Evolutionary conservation across 92 coral and sea anemone species (phyloP), one percentile per base, ranked within the genome.

Genomic region (Bergia puertoricense): DNA sequence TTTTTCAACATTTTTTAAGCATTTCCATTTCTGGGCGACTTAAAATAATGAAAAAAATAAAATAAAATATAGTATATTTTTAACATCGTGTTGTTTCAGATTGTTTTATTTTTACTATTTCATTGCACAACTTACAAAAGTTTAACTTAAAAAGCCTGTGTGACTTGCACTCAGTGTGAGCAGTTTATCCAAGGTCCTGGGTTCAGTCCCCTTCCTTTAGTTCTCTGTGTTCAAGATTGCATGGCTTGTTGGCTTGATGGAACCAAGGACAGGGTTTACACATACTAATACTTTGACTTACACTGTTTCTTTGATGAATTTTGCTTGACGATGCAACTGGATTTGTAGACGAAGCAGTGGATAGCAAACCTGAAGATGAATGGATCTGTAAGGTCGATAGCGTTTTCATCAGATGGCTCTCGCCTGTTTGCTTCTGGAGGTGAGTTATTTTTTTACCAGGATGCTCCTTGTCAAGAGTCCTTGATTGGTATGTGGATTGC

Each of bases 301-400:
- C 20, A 59, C 18, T 5, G 62, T 18, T 43, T 43, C 74, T 37
- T 8, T 74, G 6, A n/a, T 67, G 11, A 4, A 14, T 5, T 30
- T 51, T 42, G 45, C 43, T n/a, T 9, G 23, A 23, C 56, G 38
- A 20, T 23, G 43, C 30, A 42, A 44, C 51, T 88, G 11, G 59
- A 39, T 76, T 46, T 80, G 11, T 73, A 97, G 99, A 95, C 98
- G 44, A 95, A 97, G 88, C 99, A 97, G 86, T 95, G 98, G 99
- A 91, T 97, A 54, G 99, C 94, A 36, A 96, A 95, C 73, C 89
- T 97, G 75, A 97, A 95, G 88, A 97, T 95, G 95, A 97, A 95
- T 92, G 98, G 99, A 1, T 90, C 90, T 16, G 99, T 93, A 9
- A 51, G 77, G 8, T 80, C 98, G 2, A 89, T 94, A 0, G 85